Evolutionary conservation across 2,797 vertebrate species (phyloP).

Genomic region (Mus spretus): DNA sequence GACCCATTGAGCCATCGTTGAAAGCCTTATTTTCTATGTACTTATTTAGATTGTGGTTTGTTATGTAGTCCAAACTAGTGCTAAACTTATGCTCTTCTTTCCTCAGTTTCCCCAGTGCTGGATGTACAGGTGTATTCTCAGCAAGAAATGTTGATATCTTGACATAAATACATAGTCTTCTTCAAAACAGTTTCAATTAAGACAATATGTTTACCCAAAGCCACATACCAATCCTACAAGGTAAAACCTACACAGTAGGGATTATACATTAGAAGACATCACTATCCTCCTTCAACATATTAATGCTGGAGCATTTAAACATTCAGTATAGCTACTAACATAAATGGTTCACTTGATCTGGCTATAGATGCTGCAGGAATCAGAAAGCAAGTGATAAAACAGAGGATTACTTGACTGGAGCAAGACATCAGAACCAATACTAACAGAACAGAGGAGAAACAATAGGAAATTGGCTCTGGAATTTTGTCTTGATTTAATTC

Average conservation of each 20-base stretch:
- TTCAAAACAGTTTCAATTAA: neutral
- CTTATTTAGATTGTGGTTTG: neutral
- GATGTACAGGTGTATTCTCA: neutral
- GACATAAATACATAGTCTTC: neutral
- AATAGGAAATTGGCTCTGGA: neutral
- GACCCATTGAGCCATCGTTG: neutral
- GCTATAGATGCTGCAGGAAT: neutral
- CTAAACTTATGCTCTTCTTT: neutral
- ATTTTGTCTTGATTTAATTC: neutral
- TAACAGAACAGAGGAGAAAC: neutral
- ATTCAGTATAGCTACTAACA: neutral
- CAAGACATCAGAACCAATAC: neutral
- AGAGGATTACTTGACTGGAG: neutral
- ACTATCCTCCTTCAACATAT: neutral
- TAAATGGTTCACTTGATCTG: neutral
- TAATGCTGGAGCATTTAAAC: neutral
- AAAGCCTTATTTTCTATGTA: neutral
- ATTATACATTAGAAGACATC: neutral
- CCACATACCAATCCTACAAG: neutral
- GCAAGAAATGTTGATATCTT: neutral
- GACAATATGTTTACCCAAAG: neutral
- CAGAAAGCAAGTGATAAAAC: neutral
- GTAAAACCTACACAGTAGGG: neutral
- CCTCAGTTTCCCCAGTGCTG: neutral
- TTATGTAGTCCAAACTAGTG: neutral